Evolutionary conservation across 1,140 invertebrate species (phyloP).

Genomic region (Aphis gossypii): DNA sequence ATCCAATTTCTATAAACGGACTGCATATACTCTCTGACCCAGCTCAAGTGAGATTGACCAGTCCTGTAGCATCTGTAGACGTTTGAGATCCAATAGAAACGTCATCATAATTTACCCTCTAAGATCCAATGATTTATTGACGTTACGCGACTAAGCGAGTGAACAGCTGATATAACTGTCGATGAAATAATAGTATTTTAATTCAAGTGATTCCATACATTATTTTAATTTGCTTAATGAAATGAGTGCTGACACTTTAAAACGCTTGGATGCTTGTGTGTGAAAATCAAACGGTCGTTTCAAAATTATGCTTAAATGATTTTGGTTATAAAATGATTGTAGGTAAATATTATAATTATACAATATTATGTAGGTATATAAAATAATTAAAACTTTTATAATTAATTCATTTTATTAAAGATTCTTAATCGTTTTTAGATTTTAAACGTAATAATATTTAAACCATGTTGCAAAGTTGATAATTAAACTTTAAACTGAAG

Average conservation of each 20-base stretch:
- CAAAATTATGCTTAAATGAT: not conserved
- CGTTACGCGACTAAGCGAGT: not conserved
- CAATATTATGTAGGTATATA: not conserved
- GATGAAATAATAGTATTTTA: not conserved
- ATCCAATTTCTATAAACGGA: slow-evolving; percentile 64
- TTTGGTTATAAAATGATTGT: not conserved
- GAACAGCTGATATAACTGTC: not conserved
- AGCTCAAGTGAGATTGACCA: slow-evolving; percentile 63
- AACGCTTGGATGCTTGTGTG: not conserved
- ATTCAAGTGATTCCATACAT: not conserved
- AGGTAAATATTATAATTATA: not conserved
- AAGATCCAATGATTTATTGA: not conserved
- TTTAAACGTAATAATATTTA: not conserved
- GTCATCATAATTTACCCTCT: not conserved
- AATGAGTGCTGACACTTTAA: not conserved
- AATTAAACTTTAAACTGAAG: not conserved
- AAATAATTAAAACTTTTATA: not conserved
- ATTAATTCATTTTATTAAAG: not conserved
- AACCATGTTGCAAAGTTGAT: slow-evolving; percentile 8
- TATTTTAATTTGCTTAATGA: not conserved
- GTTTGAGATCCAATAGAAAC: slow-evolving; percentile 57
- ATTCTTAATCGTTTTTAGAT: not conserved
- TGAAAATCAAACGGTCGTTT: not conserved
- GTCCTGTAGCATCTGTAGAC: slow-evolving; percentile 61
- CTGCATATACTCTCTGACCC: slow-evolving; percentile 63